These are phyloP conservation scores for Euphonia xanthogaster DNA, from an alignment of 2,797 vertebrate genomes.

Conservation along the genomic window DNA sequence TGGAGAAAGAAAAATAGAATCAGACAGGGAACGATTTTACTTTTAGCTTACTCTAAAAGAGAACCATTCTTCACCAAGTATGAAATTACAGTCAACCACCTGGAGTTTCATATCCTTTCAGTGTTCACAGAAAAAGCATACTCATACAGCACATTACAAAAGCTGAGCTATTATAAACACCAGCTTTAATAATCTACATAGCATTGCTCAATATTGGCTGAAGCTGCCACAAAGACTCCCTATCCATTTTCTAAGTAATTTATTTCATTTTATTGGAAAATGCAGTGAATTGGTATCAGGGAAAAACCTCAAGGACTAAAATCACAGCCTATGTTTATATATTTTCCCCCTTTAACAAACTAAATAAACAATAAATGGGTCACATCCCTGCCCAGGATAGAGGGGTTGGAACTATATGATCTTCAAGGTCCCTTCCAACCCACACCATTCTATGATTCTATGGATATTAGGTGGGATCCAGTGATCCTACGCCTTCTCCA, in stretches of 20 bases:
- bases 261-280: neutral
- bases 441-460: neutral
- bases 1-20: neutral
- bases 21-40: neutral
- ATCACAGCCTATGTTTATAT: neutral
- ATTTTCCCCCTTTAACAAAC: neutral
- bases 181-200: neutral
- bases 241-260: neutral
- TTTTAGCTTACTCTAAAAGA: neutral
- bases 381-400: neutral
- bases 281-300: neutral
- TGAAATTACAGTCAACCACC: slow-evolving; percentile 32
- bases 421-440: neutral
- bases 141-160: slow-evolving; percentile 3
- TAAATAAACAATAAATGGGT: neutral
- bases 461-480: neutral
- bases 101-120: slow-evolving; percentile 32
- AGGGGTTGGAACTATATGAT: neutral
- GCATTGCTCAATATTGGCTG: neutral
- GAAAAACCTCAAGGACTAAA: neutral
- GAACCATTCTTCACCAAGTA: neutral
- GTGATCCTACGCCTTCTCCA: neutral
- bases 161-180: neutral
- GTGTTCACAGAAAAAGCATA: neutral
- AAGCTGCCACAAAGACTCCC: neutral